Base-by-base conservation (phyloP, 2,888 invertebrate species). In the Eupithecia insigniata region DNA sequence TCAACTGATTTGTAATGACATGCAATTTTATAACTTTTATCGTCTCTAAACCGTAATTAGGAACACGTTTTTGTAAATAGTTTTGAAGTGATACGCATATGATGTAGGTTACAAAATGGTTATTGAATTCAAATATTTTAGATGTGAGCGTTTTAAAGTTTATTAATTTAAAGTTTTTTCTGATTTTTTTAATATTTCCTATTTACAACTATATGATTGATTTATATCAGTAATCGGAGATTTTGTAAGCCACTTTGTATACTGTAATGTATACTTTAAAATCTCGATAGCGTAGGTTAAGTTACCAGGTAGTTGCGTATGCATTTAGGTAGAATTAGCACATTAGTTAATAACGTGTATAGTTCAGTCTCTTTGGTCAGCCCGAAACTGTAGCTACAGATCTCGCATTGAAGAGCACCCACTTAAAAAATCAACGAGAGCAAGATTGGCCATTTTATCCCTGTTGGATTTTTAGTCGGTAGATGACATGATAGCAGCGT, bases 121-220 rank as follows among this genome's bases (percentile, higher is more conserved):
- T 91, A 88, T 86, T 86, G 83, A 86, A 89, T 91, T 89, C 87
- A 87, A 87, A 91, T 87, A 86, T 90, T 92, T 91, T 92, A 90
- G 88, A 91, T 83, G 87, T 89, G 89, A 87, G 84, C 80, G 86
- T 90, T 90, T 90, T 89, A 85, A 78, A 76, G 65, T 72, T 74
- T 69, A 71, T 30, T 69, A 70, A 68, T 72, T 68, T 73, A 64
- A 46, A 51, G 51, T 72, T 73, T 71, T 51, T 62, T 75, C 72
- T 82, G 84, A 83, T 82, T 86, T 85, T 84, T 84, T 83, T 58
- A 64, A 75, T 85, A 84, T 87, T 85, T 85, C 87, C 80, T 87
- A 85, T 84, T 83, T 78, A 87, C 83, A 82, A 84, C 80, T 84
- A 84, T 71, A 72, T 30, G 46, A 71, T 72, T 71, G 39, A 43